Evolutionary conservation across 2,888 invertebrate species (phyloP).

Genomic region (Pilophorus perplexus): DNA sequence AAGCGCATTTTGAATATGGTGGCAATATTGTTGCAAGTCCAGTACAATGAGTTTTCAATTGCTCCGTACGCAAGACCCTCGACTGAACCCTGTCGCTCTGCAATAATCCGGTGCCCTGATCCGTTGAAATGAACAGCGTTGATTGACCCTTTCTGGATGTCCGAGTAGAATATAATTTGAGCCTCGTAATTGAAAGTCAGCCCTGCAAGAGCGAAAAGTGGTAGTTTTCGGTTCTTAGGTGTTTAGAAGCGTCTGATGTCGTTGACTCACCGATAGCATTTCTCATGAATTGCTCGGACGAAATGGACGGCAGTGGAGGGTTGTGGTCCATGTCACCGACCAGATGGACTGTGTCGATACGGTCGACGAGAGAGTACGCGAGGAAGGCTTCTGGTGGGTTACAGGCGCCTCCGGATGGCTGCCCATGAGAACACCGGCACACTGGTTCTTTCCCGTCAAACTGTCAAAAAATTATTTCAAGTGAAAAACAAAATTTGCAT

Average conservation of each 20-base stretch:
- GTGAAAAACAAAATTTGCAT: constrained; percentile 1
- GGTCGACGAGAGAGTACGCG: constrained; percentile 76
- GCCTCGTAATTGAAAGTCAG: constrained; percentile 72
- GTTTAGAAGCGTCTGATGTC: not conserved
- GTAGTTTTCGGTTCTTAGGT: not conserved
- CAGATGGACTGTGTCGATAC: constrained; percentile 78
- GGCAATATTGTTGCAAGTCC: constrained; percentile 80
- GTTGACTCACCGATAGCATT: constrained; percentile 71
- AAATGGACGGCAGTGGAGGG: constrained; percentile 72
- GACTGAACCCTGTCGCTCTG: constrained; percentile 68
- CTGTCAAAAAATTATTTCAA: too few relatives aligned
- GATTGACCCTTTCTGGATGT: constrained; percentile 82
- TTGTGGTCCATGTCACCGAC: constrained; percentile 67
- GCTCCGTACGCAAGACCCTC: constrained; percentile 82
- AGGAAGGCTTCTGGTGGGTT: constrained; percentile 76
- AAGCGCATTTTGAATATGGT: constrained; percentile 62
- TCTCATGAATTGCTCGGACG: constrained; percentile 69
- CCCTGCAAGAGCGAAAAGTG: too few relatives aligned
- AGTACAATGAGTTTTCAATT: constrained; percentile 69
- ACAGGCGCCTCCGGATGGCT: constrained; percentile 43
- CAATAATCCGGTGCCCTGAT: constrained; percentile 57
- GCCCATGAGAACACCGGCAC: constrained; percentile 81
- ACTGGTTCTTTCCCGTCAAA: constrained; percentile 65
- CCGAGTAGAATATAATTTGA: constrained; percentile 77
- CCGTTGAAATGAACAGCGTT: constrained; percentile 80